These are phyloP conservation scores for Hyaena hyaena DNA, from an alignment of 2,113 vertebrate species.

Conservation along the genomic window DNA sequence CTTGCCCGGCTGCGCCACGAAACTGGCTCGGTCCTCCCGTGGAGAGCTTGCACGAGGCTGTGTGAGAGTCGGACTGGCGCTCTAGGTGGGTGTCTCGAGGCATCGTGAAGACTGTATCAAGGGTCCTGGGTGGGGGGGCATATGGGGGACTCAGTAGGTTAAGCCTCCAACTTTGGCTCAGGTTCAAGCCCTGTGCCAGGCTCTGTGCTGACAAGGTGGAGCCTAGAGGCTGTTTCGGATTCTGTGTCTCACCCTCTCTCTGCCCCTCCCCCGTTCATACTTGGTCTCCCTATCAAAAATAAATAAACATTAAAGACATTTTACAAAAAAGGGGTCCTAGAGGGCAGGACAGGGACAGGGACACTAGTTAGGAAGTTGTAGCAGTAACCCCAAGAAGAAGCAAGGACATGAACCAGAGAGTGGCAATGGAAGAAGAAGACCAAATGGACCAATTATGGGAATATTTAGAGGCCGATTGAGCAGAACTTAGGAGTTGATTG, in stretches of 20 bases:
- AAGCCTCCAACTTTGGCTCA: no score
- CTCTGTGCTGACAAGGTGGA: no score
- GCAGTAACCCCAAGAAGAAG: not conserved
- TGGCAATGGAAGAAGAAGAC: not conserved
- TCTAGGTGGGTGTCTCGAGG: not conserved
- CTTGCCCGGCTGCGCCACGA: not conserved
- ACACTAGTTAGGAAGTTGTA: not conserved
- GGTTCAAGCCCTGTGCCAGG: no score
- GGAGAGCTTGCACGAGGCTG: accelerated
- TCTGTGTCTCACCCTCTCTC: no score
- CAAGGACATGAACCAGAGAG: not conserved
- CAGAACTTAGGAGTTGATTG: not conserved
- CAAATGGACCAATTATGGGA: not conserved
- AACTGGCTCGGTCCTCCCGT: accelerated
- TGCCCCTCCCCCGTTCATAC: no score
- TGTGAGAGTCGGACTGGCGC: accelerated
- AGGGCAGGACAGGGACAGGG: not conserved
- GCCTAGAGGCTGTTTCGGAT: no score
- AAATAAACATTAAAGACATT: no score
- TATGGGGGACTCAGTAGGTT: no score
- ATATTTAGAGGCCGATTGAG: not conserved
- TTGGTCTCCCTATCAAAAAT: no score
- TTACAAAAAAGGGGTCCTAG: not conserved
- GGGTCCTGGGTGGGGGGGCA: not conserved
- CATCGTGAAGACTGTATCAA: not conserved